phyloP scores from a whole-genome alignment of 1,140 invertebrate species.

The Vanessa atalanta region DNA sequence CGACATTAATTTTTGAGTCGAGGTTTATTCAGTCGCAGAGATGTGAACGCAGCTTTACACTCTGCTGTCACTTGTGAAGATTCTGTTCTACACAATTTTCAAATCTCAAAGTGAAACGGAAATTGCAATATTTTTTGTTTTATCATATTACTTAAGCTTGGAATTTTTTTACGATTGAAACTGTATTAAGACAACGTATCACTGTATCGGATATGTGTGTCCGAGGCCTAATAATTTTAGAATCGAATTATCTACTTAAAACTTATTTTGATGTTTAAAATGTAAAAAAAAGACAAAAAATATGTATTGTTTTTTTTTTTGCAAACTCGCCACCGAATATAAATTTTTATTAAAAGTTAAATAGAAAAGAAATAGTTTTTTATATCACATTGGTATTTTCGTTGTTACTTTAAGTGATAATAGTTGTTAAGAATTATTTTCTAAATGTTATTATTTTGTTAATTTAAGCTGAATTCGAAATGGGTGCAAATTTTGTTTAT shows the following conservation, averaged over 20 bases:
- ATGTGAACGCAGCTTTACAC: neutral
- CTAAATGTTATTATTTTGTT: conserved; percentile 39
- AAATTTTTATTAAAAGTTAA: conserved; percentile 19
- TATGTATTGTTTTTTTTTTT: conserved; percentile 23
- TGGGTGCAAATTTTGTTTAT: conserved; percentile 36
- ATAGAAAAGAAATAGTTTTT: conserved; percentile 10
- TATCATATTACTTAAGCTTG: no score
- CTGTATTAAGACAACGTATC: no score
- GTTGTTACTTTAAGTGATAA: conserved; percentile 39
- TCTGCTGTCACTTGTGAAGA: neutral
- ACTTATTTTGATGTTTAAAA: conserved; percentile 11
- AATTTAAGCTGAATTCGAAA: conserved; percentile 24
- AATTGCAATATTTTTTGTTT: no score
- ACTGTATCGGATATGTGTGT: neutral
- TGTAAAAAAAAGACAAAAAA: conserved; percentile 17
- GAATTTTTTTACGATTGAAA: no score
- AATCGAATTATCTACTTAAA: conserved; percentile 26
- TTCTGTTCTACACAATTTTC: no score
- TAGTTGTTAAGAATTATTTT: conserved; percentile 37
- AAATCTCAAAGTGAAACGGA: no score
- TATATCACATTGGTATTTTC: conserved; percentile 15
- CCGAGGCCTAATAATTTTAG: conserved; percentile 15
- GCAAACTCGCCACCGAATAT: conserved; percentile 32
- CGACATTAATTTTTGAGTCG: neutral
- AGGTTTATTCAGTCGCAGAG: neutral